Evolutionary conservation across 2,797 vertebrate species (phyloP).

Genomic region (Pipistrellus pipistrellus): DNA sequence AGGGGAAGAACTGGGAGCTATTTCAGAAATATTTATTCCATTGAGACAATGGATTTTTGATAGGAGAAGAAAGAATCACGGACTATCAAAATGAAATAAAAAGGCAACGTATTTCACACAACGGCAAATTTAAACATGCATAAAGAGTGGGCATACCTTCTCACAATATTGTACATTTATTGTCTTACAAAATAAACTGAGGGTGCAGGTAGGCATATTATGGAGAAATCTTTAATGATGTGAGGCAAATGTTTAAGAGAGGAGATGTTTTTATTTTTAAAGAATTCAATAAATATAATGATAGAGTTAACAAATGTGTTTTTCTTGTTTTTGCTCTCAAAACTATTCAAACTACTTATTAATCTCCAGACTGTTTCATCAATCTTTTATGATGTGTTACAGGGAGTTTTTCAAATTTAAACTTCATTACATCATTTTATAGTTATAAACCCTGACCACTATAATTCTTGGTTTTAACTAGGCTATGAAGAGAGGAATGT

Average conservation of each 20-base stretch:
- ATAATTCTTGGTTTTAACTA: slow-evolving; percentile 74
- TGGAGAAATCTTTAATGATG: slow-evolving; percentile 48
- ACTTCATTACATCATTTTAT: slow-evolving; percentile 84
- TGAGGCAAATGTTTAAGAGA: slow-evolving; percentile 69
- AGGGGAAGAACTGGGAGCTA: slow-evolving; percentile 86
- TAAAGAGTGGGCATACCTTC: slow-evolving; percentile 74
- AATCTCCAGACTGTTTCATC: slow-evolving; percentile 87
- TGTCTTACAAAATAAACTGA: slow-evolving; percentile 44
- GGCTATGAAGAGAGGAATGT: slow-evolving; percentile 68
- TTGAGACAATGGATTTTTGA: slow-evolving; percentile 87
- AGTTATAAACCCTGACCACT: slow-evolving; percentile 77
- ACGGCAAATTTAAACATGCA: neutral
- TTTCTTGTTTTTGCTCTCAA: slow-evolving; percentile 77
- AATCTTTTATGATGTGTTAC: slow-evolving; percentile 84
- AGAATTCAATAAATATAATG: slow-evolving; percentile 79
- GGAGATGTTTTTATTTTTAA: slow-evolving; percentile 76
- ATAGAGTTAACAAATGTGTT: slow-evolving; percentile 77
- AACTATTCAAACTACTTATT: slow-evolving; percentile 81
- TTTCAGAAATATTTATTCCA: slow-evolving; percentile 90
- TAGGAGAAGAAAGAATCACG: slow-evolving; percentile 87
- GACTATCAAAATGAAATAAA: slow-evolving; percentile 86
- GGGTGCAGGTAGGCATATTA: neutral
- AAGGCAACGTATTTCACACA: slow-evolving; percentile 72
- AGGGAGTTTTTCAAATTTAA: slow-evolving; percentile 79
- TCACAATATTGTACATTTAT: neutral